Base-by-base conservation (phyloP, 2,113 vertebrate genomes). In the Planiliza haematocheilus region DNA sequence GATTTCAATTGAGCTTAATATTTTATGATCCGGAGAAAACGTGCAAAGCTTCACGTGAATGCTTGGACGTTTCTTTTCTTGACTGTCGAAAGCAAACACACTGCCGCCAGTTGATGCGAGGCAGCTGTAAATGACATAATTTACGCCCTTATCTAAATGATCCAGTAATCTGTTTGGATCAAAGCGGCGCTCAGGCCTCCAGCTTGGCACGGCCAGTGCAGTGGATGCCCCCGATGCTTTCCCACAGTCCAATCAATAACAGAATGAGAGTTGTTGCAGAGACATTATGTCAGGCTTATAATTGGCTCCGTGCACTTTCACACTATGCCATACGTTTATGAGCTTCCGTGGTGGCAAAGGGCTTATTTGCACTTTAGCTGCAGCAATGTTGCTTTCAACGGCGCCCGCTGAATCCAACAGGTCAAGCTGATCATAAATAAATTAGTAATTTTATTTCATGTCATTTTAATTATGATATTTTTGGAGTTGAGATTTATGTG, bases 251-350 rank as follows among this genome's bases (percentile, higher is more conserved):
- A 17, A 34, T 79, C 39, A 65, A 74, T 63, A 67, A 57, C 70
- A 38, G 7, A 21, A 49, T 17, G 9, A 50, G 46, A 46, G 1
- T 11, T 46, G 68, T 59, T 24, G 46, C 55, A 46, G 34, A 70
- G 70, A 77, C 73, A 58, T 43, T 52, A 52, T 63, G 61, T 67
- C 78, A 46, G 39, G 41, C 16, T 66, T 76, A 80, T 37, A 66
- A 83, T 68, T 51, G 45, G 30, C 71, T 49, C 42, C 7, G 16
- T 79, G 81, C 53, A 61, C 53, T 55, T 70, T 72, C 8, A 72
- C 61, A 46, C 16, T 56, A 48, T 34, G 7, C 45, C 16, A 50
- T 67, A 45, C 36, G n/a, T 55, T 53, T 63, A 55, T 63, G 59
- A 30, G 24, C 46, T 39, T 46, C 10, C 2, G 36, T 46, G 55